A percentile compares a stretch with the other conserved stretches of the same genome.
phyloP scores from a whole-genome alignment of 2,113 vertebrate species.

The Bothrops jararaca region DNA sequence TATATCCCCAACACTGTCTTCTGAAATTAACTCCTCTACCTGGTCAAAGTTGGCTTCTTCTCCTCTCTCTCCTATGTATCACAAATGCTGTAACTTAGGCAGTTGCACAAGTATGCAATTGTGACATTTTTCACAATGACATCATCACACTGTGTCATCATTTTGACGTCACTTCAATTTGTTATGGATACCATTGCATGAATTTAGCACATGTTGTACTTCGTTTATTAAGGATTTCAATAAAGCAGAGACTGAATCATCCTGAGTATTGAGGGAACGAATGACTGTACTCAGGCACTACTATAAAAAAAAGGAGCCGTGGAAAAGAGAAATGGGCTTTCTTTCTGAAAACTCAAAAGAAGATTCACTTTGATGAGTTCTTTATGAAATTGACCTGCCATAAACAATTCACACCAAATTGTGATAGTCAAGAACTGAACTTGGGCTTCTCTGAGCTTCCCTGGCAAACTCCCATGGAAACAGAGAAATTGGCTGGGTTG shows the following conservation, averaged over 20 bases:
- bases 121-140: not conserved
- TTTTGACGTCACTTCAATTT: not conserved
- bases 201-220: not conserved
- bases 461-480: not conserved
- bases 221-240: not conserved
- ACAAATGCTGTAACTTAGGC: not conserved
- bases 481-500: not conserved
- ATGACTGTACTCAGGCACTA: not conserved
- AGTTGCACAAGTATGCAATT: not conserved
- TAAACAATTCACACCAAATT: not conserved
- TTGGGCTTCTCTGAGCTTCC: not conserved
- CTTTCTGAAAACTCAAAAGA: not conserved
- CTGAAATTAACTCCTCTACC: not conserved
- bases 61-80: not conserved
- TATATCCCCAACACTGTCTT: not conserved
- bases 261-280: not conserved
- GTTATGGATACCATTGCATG: not conserved
- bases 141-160: not conserved
- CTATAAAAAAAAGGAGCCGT: not conserved
- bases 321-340: not conserved
- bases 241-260: not conserved
- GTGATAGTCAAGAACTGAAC: not conserved
- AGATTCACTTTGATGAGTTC: not conserved
- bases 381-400: not conserved
- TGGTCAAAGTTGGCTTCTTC: not conserved